Evolutionary conservation across 2,113 vertebrate genomes (phyloP), one percentile per base, ranked within the genome.

Genomic region (Malurus melanocephalus): DNA sequence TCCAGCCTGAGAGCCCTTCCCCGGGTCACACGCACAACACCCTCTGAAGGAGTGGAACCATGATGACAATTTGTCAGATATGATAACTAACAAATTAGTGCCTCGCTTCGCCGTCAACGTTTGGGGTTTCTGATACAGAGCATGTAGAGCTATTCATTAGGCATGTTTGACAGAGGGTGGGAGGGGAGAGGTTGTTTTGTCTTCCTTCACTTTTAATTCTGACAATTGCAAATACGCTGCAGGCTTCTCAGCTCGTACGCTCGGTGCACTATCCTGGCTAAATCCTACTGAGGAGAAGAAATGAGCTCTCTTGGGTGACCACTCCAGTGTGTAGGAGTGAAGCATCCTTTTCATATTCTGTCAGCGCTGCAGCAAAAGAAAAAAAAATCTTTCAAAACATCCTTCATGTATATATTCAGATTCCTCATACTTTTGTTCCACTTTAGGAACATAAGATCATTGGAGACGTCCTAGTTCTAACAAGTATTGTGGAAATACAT

Each of bases 221-320:
- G 95, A 95, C 94, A 96, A 95, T 95, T 93, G 90, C 93, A 94
- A 93, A 95, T 91, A 92, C 43, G 24, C 95, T 94, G 87, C 94
- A 94, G 95, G 92, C 95, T 95, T 93, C 92, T 91, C 88, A 80
- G 90, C 90, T 94, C 67, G 74, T 78, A 76, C 5, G 1, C 86
- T 85, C 43, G 10, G 77, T 82, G 74, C 93, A 64, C 90, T 91
- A 87, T 74, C 90, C 88, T 88, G 87, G 90, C 94, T 94, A 90
- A 96, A 90, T 89, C 93, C 94, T 93, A 56, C 86, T 78, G 90
- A 91, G 87, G 72, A 90, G 91, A 90, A 93, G 92, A 96, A 95
- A 96, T 93, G 95, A 96, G 95, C 92, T 96, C 95, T 95, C 95
- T 74, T 94, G 95, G 95, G 94, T 95, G 94, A 96, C 94, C 95